phyloP scores from a whole-genome alignment of 1,140 invertebrate species.

The Copidosoma floridanum region DNA sequence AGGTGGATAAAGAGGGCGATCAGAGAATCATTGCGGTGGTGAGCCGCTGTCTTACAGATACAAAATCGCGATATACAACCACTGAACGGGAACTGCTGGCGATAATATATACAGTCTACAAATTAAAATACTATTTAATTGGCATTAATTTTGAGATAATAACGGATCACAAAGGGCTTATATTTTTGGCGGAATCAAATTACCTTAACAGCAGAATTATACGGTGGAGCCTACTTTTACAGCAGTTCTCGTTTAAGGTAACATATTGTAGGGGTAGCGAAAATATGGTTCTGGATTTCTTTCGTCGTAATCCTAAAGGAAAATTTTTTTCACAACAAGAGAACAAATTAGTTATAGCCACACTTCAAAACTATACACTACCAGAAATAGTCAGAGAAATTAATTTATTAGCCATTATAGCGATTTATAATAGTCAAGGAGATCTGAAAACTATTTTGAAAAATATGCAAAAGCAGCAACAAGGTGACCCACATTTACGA shows the following conservation, averaged over 20 bases:
- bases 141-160: conserved; percentile 38
- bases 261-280: conserved; percentile 4
- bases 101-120: conserved; percentile 11
- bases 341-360: too few species aligned
- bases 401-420: neutral
- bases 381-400: too few species aligned
- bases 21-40: neutral
- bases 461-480: too few species aligned
- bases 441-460: too few species aligned
- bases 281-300: neutral
- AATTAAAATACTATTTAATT: conserved; percentile 35
- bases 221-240: conserved; percentile 47
- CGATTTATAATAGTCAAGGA: neutral
- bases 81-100: neutral
- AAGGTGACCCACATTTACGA: too few species aligned
- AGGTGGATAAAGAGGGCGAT: neutral
- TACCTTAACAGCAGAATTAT: conserved; percentile 46
- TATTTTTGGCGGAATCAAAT: conserved; percentile 46
- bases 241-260: neutral
- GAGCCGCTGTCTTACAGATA: neutral
- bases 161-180: conserved; percentile 54
- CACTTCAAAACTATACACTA: too few species aligned
- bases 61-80: neutral
- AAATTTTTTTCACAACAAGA: too few species aligned
- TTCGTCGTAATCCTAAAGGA: conserved; percentile 2